Evolutionary conservation across 1,140 invertebrate genomes (phyloP), one percentile per base, ranked within the genome.

Genomic region (Calephelis nemesis): DNA sequence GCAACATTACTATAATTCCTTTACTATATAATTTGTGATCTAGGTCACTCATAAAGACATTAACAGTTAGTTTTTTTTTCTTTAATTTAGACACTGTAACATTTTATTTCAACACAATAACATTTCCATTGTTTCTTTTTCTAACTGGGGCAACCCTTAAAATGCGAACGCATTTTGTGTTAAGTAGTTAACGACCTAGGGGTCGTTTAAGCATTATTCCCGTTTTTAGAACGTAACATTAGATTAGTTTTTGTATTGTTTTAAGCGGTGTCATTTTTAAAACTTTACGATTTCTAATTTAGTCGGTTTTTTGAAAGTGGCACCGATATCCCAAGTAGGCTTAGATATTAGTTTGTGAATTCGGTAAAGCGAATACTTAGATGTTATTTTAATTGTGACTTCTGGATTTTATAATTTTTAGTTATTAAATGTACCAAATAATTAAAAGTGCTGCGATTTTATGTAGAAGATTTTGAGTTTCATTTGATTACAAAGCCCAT

Each of bases 21-120:
- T 85, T 83, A 82, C 81, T 83, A 81, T 84, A 84, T 78, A 77
- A 77, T 84, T 81, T 78, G 88, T 91, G 87, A 89, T 88, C 62
- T 91, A 85, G 79, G 84, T 91, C 88, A 91, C 88, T 81, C 86
- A 88, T 89, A 91, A 91, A 91, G 88, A 91, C 88, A 91, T 91
- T 89, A 91, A 88, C 85, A 87, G 78, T 80, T 91, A 89, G 88
- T 85, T 88, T 77, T 45, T 78, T 58, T 78, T 58, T 82, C 77
- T 73, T 73, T 83, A 76, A 77, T 78, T 82, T 87, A 87, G 82
- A 87, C 87, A 88, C 85, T 84, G 74, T 86, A 84, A 87, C 83
- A 85, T 79, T 62, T 74, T 81, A 79, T 82, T 84, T 82, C 83
- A 86, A 87, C 85, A 87, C 80, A 81, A 80, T 77, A 79, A 88